A percentile compares a stretch with the other conserved stretches of the same genome.
Conservation (phyloP, 53 echinoderm and acorn worm species). For the Luidia sarsii region DNA sequence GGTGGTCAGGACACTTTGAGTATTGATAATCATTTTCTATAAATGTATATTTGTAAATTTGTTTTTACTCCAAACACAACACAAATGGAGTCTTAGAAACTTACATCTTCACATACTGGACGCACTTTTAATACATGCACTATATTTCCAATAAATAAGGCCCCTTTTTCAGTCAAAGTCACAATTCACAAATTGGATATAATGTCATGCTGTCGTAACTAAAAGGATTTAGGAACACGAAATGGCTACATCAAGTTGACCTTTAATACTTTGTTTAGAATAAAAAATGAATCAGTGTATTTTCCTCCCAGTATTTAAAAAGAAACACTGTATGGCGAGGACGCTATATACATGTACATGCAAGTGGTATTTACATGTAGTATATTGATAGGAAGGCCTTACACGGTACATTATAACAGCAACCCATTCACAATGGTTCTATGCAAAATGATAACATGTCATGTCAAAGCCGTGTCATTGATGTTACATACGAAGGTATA, state of each 20-base stretch:
- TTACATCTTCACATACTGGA: conserved; percentile 1
- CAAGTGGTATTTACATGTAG: neutral
- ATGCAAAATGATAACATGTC: too few relatives aligned
- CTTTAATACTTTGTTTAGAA: neutral
- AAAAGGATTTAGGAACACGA: neutral
- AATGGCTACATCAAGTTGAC: conserved; percentile 17
- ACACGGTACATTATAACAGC: neutral
- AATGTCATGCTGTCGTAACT: neutral
- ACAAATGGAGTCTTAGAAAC: too few relatives aligned
- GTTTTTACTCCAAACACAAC: too few relatives aligned
- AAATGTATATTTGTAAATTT: too few relatives aligned
- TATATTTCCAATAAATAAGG: conserved; percentile 53
- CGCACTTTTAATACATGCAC: conserved; percentile 48
- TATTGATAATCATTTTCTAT: too few relatives aligned
- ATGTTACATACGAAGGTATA: too few relatives aligned
- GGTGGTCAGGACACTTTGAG: too few relatives aligned
- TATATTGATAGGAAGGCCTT: neutral
- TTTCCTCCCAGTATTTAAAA: conserved; percentile 1
- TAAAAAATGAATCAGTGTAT: conserved; percentile 9
- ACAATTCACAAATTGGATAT: conserved; percentile 2
- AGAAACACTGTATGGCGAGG: neutral
- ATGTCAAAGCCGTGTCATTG: too few relatives aligned
- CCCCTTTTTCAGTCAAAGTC: neutral
- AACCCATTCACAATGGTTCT: neutral
- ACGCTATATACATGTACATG: neutral